Evolutionary conservation across 2,113 vertebrate genomes (phyloP).

Genomic region (Spilogale gracilis): DNA sequence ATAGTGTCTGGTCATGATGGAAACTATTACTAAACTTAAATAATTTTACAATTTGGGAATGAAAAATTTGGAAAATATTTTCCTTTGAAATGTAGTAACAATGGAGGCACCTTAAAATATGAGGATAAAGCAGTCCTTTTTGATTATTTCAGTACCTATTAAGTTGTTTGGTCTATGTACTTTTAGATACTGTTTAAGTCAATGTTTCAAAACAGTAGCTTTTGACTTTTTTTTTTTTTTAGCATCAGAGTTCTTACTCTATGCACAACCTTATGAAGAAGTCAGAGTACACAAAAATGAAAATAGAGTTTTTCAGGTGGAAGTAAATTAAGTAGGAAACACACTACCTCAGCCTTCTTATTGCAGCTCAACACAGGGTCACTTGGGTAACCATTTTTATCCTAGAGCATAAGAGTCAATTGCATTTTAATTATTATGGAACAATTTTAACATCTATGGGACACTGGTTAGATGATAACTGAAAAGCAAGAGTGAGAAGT

Average conservation of each 20-base stretch:
- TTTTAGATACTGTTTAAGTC: neutral
- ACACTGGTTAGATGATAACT: neutral
- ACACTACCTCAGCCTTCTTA: neutral
- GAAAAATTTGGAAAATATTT: neutral
- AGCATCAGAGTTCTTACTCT: neutral
- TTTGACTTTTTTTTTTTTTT: constrained; percentile 13
- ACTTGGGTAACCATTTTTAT: neutral
- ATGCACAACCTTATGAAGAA: neutral
- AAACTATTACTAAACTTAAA: neutral
- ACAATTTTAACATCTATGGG: neutral
- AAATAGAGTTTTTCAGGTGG: neutral
- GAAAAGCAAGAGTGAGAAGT: neutral
- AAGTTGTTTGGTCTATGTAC: neutral
- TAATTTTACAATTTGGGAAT: neutral
- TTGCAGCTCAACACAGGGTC: neutral
- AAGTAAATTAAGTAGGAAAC: neutral
- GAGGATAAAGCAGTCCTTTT: neutral
- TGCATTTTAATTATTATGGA: neutral
- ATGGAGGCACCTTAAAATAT: neutral
- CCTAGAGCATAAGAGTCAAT: neutral
- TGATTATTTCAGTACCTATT: neutral
- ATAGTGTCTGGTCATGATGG: neutral
- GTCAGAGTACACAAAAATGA: neutral
- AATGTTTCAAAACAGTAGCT: neutral
- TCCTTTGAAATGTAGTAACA: neutral